Conservation (phyloP, 2,888 invertebrate species). For the Slavum lentiscoides region DNA sequence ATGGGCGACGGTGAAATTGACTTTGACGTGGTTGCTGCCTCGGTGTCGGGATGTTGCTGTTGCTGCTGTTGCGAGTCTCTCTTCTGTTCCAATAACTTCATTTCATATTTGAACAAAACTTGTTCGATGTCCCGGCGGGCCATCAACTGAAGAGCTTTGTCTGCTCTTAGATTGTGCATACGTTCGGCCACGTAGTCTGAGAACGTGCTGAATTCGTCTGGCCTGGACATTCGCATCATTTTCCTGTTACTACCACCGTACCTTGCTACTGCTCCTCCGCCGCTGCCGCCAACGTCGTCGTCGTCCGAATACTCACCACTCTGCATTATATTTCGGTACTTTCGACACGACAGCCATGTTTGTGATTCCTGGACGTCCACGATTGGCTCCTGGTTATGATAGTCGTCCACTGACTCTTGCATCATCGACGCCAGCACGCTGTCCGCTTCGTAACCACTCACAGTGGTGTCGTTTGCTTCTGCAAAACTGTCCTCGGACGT, state of each 20-base stretch:
- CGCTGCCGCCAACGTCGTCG: constrained; percentile 17
- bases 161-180: constrained; percentile 41
- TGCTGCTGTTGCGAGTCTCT: constrained; percentile 34
- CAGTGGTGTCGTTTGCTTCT: constrained; percentile 26
- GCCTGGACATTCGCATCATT: constrained; percentile 7
- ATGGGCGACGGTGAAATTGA: constrained; percentile 33
- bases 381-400: constrained; percentile 37
- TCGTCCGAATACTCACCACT: constrained; percentile 29
- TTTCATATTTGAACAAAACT: constrained; percentile 45
- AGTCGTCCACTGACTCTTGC: constrained; percentile 23
- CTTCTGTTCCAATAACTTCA: constrained; percentile 43
- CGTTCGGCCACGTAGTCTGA: constrained; percentile 45
- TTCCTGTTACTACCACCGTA: neutral
- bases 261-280: too few species aligned
- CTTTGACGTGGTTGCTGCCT: constrained; percentile 37
- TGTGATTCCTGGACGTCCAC: constrained; percentile 40
- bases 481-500: constrained; percentile 42
- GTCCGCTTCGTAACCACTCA: constrained; percentile 39
- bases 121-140: constrained; percentile 47
- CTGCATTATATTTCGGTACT: neutral
- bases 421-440: constrained; percentile 40
- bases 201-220: constrained; percentile 37
- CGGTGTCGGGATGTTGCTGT: constrained; percentile 1
- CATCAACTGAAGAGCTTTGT: constrained; percentile 43
- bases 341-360: neutral